A percentile compares a stretch with the other conserved stretches of the same genome.
These are phyloP conservation scores for Acrossocheilus wenchowensis DNA, from an alignment of 2,797 vertebrate genomes.

Conservation along the genomic window DNA sequence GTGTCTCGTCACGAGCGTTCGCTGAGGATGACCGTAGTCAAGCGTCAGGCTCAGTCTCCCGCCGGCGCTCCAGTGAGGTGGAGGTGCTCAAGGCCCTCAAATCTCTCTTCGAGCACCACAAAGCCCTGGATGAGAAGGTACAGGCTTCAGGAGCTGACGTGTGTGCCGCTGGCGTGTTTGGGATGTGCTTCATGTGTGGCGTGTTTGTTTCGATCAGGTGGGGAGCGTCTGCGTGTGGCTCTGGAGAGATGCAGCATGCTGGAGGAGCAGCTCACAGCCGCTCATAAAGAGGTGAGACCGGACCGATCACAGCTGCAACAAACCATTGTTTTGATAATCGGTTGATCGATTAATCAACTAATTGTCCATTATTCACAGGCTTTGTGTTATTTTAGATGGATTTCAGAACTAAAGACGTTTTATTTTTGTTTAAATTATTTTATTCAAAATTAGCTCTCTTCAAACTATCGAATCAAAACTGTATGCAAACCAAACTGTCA, in stretches of 20 bases:
- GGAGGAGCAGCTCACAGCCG: slow-evolving; percentile 91
- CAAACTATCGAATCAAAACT: too few species aligned
- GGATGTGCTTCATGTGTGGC: not conserved
- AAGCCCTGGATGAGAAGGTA: slow-evolving; percentile 99
- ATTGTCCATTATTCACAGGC: too few species aligned
- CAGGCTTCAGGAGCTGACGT: too few species aligned
- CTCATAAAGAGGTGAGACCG: slow-evolving; percentile 90
- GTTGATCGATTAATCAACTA: too few species aligned
- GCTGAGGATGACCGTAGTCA: slow-evolving; percentile 96
- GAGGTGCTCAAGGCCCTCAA: slow-evolving; percentile 98
- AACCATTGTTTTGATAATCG: too few species aligned
- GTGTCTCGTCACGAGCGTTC: slow-evolving; percentile 95
- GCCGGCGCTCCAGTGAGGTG: slow-evolving; percentile 96
- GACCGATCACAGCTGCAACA: too few species aligned
- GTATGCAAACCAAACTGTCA: too few species aligned
- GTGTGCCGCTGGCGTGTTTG: not conserved
- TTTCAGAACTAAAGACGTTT: too few species aligned
- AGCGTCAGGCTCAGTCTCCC: slow-evolving; percentile 95
- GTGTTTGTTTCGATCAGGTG: slow-evolving; percentile 76
- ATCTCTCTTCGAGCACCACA: slow-evolving; percentile 97
- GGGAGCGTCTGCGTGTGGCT: slow-evolving; percentile 92
- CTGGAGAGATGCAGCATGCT: slow-evolving; percentile 94
- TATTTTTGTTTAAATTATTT: too few species aligned
- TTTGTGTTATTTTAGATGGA: too few species aligned
- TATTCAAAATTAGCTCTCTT: too few species aligned